Percentiles rank a stretch among this genome's conserved stretches.
Conservation (phyloP, 2,888 invertebrate species). For the Leptinotarsa rubiginosa region DNA sequence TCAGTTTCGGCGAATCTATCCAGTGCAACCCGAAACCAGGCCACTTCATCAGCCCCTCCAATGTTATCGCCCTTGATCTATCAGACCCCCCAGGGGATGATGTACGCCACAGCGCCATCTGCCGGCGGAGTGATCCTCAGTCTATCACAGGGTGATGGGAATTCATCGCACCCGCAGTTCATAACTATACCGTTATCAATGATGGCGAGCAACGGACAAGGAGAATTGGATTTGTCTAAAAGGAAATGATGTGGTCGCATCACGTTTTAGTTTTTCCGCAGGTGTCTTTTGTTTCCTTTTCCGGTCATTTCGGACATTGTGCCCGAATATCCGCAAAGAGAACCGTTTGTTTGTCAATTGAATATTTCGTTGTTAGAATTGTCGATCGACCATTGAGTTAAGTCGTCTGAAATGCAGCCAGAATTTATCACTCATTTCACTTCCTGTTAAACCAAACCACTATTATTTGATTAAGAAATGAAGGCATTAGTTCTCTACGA, state of each 20-base stretch:
- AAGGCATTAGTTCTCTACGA: too few species aligned
- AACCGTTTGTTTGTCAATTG: slow-evolving; percentile 11
- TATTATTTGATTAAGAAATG: too few species aligned
- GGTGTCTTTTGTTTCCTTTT: slow-evolving; percentile 48
- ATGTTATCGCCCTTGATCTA: slow-evolving; percentile 63
- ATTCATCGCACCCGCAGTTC: slow-evolving; percentile 71
- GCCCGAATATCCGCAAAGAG: slow-evolving; percentile 17
- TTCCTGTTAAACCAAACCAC: too few species aligned
- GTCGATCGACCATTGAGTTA: not conserved
- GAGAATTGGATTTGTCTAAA: slow-evolving; percentile 62
- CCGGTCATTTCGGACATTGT: slow-evolving; percentile 41
- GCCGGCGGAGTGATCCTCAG: slow-evolving; percentile 67
- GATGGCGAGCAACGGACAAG: slow-evolving; percentile 66
- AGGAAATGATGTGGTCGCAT: slow-evolving; percentile 50
- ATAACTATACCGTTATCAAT: slow-evolving; percentile 79
- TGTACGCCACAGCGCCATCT: slow-evolving; percentile 65
- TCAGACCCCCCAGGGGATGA: slow-evolving; percentile 67
- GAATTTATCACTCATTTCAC: too few species aligned
- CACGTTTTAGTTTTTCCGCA: slow-evolving; percentile 31
- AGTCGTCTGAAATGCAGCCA: not conserved
- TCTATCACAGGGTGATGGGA: slow-evolving; percentile 61
- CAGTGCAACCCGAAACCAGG: slow-evolving; percentile 44
- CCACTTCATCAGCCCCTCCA: slow-evolving; percentile 46
- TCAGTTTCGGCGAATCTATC: slow-evolving; percentile 42
- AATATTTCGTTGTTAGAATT: not conserved